Evolutionary conservation across 1,140 invertebrate genomes (phyloP).

Genomic region (Medauroidea extradentata): DNA sequence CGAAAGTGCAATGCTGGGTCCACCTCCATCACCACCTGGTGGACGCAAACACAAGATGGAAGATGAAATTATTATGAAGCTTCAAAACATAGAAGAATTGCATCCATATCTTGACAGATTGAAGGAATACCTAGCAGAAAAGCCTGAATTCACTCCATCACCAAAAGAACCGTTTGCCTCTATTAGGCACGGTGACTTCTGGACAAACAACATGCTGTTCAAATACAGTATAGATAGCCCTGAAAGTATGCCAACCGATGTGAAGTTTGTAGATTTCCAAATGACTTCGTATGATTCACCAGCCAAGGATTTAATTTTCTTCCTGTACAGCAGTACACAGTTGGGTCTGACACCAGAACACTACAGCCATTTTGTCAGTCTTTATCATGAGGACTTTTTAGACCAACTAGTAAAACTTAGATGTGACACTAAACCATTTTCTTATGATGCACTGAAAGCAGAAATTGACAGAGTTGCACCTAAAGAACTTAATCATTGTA

Average conservation of each 20-base stretch:
- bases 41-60: neutral
- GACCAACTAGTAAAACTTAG: neutral
- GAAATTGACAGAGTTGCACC: constrained; percentile 9
- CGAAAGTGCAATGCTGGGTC: neutral
- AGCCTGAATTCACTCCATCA: neutral
- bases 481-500: neutral
- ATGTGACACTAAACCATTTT: constrained; percentile 2
- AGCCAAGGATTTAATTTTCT: constrained; percentile 6
- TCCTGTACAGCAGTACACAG: constrained; percentile 8
- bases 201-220: constrained; percentile 17
- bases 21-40: too few species aligned
- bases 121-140: neutral
- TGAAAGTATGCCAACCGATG: neutral
- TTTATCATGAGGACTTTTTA: constrained; percentile 8
- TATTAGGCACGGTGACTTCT: constrained; percentile 11
- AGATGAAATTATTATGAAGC: too few species aligned
- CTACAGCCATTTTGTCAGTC: neutral
- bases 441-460: neutral
- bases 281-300: constrained; percentile 7
- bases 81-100: too few species aligned
- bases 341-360: neutral
- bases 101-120: neutral
- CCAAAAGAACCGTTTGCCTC: constrained; percentile 15
- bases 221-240: neutral
- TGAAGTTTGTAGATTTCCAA: constrained; percentile 18